A percentile compares a stretch with the other conserved stretches of the same genome.
Conservation (phyloP, 2,113 vertebrate species). For the Empidonax alnorum region DNA sequence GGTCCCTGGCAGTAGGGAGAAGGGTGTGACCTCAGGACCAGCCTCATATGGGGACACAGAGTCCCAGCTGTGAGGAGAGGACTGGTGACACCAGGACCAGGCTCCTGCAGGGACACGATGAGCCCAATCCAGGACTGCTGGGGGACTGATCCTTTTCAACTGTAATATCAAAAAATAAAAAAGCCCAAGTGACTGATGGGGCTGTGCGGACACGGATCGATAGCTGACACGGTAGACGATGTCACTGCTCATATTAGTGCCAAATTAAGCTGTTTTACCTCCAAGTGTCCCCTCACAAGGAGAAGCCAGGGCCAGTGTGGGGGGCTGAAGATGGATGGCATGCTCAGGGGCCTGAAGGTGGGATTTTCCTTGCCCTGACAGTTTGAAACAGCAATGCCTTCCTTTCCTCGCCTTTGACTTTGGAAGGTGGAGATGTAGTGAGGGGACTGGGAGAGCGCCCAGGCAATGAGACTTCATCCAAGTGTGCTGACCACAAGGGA, state of each 20-base stretch:
- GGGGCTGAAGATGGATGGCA: constrained; percentile 30
- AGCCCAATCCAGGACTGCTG: background rate
- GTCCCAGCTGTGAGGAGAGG: no score
- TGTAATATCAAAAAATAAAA: background rate
- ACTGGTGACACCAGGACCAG: fast-evolving
- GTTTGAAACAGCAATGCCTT: background rate
- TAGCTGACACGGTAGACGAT: background rate
- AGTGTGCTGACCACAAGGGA: fast-evolving
- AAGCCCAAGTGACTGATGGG: background rate
- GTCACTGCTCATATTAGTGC: background rate
- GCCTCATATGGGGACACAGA: fast-evolving
- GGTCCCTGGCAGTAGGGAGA: background rate
- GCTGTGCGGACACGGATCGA: background rate
- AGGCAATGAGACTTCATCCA: background rate
- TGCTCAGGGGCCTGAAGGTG: background rate
- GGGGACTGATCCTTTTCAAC: background rate
- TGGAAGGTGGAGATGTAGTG: background rate
- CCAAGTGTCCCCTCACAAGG: background rate
- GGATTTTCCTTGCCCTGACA: background rate
- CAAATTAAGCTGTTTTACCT: constrained; percentile 62
- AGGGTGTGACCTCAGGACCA: fast-evolving
- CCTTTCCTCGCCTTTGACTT: fast-evolving
- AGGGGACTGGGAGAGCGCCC: background rate
- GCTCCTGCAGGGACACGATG: fast-evolving
- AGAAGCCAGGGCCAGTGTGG: fast-evolving